Conservation (phyloP, 2,113 vertebrate genomes). For the Neolamprologus sp. region DNA sequence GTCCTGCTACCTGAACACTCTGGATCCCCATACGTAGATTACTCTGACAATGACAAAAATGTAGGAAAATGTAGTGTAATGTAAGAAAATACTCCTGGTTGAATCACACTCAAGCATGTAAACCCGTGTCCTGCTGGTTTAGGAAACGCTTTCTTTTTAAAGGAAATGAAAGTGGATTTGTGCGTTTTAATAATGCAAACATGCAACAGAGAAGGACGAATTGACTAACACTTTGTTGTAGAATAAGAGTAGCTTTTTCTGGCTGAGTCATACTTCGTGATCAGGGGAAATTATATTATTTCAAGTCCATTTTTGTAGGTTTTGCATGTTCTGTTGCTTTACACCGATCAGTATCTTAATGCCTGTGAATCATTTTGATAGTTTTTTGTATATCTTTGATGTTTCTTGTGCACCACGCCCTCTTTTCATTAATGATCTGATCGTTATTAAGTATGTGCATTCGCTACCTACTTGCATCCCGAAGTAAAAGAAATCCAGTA, state of each 20-base stretch:
- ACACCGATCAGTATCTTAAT: fast-evolving
- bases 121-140: neutral
- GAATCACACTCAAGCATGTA: neutral
- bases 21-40: neutral
- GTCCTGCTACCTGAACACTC: neutral
- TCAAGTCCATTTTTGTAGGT: neutral
- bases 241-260: neutral
- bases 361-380: neutral
- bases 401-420: neutral
- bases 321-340: neutral
- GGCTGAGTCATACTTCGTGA: neutral
- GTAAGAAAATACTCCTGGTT: neutral
- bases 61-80: neutral
- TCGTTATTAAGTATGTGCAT: neutral
- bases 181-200: neutral
- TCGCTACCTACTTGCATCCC: fast-evolving
- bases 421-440: neutral
- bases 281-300: neutral
- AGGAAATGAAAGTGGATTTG: neutral
- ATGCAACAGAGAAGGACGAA: neutral
- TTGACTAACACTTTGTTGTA: neutral
- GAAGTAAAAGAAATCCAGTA: neutral
- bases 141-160: neutral
- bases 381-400: neutral
- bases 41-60: neutral